A percentile compares a stretch with the other conserved stretches of the same genome.
phyloP scores from a whole-genome alignment of 2,113 vertebrate genomes.

The Dipodomys ordii region DNA sequence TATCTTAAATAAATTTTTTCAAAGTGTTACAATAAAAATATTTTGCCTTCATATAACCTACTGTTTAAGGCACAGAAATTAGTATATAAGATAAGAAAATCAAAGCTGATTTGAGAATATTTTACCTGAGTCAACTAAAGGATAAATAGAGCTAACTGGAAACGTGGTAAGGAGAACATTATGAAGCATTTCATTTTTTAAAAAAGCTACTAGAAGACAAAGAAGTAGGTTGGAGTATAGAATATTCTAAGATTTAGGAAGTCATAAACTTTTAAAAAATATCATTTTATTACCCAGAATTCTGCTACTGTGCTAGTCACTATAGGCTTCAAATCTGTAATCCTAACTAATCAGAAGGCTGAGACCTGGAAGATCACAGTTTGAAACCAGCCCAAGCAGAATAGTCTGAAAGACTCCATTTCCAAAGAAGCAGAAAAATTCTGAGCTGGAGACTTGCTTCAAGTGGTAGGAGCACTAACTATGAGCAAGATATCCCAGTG shows the following conservation, averaged over 20 bases:
- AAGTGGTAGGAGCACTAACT: too few relatives aligned
- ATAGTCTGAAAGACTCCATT: too few relatives aligned
- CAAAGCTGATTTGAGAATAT: not conserved
- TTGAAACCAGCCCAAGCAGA: too few relatives aligned
- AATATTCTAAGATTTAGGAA: not conserved
- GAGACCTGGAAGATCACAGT: too few relatives aligned
- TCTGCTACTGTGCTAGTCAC: not conserved
- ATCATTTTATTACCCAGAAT: not conserved
- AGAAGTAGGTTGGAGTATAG: not conserved
- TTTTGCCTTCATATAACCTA: too few relatives aligned
- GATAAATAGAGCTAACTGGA: not conserved
- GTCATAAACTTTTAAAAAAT: not conserved
- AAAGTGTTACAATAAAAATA: not conserved
- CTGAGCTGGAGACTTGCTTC: too few relatives aligned
- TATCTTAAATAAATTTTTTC: not conserved
- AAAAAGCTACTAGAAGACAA: not conserved
- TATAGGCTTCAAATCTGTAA: too few relatives aligned
- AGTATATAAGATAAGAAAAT: not conserved
- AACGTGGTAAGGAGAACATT: too few relatives aligned
- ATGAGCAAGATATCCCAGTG: too few relatives aligned
- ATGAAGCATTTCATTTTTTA: not conserved
- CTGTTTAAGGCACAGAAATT: too few relatives aligned
- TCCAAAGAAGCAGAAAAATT: too few relatives aligned
- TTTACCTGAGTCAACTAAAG: not conserved
- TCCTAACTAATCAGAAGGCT: too few relatives aligned